Evolutionary conservation across 2,888 invertebrate species (phyloP).

Genomic region (Dicycla oo): DNA sequence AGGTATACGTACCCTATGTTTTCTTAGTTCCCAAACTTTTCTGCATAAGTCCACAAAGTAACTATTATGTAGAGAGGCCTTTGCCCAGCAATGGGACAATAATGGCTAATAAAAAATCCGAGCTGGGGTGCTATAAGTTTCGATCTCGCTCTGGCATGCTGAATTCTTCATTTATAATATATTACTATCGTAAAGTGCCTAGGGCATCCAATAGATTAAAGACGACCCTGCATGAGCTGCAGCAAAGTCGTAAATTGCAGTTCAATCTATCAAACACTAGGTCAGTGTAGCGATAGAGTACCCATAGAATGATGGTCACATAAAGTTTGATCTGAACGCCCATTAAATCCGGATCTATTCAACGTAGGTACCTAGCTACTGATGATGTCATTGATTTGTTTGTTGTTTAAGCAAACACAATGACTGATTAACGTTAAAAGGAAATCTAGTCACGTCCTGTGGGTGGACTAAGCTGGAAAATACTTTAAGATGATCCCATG

Average conservation of each 20-base stretch:
- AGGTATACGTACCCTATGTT: no score
- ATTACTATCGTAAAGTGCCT: no score
- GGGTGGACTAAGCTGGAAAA: neutral
- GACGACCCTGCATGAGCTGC: neutral
- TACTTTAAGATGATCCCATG: neutral
- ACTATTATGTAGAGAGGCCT: no score
- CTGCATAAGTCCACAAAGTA: no score
- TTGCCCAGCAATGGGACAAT: no score
- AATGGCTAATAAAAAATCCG: no score
- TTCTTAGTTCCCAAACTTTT: no score
- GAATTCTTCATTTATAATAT: no score
- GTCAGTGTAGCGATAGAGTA: conserved; percentile 5
- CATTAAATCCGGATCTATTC: conserved; percentile 39
- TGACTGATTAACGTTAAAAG: conserved; percentile 31
- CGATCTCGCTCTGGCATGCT: no score
- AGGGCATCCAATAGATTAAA: no score
- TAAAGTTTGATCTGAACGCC: conserved; percentile 2
- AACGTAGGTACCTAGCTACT: neutral
- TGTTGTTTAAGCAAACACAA: conserved; percentile 26
- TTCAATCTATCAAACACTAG: neutral
- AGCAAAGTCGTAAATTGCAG: neutral
- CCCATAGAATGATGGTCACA: conserved; percentile 1
- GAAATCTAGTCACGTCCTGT: conserved; percentile 49
- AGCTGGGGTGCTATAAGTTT: no score
- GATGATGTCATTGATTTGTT: conserved; percentile 47